Base-by-base conservation (phyloP, 1,140 invertebrate genomes). In the Oppia nitens region DNA sequence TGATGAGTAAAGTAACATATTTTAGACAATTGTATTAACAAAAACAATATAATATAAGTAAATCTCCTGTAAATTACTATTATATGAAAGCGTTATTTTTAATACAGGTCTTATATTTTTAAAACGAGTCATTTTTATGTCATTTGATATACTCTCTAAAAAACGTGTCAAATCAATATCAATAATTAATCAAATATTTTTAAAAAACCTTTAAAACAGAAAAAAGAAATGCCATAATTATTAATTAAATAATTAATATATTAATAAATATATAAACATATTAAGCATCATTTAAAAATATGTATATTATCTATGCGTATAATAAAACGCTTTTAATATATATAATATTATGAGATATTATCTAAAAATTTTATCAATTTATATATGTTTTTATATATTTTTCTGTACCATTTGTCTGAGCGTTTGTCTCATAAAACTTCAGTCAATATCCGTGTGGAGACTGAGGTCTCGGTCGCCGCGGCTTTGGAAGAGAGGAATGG, bases 1-100 rank as follows among this genome's bases (percentile, higher is more conserved):
- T 67, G 82, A 86, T 51, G 20, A 48, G 23, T 6, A 6, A 25
- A n/a, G 6, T 48, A 54, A 23, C 47, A 6, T 9, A 40, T 9
- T 6, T 40, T 40, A 40, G 32, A 40, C 6, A 40, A 40, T 40
- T 9, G 17, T 9, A n/a, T n/a, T n/a, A 9, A 9, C 32, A 40
- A 40, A 40, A 40, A 40, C 17, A 40, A 40, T 40, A 40, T 40
- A n/a, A n/a, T 40, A 40, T 9, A 9, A 40, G 32, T 9, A 40
- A 40, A 9, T 9, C 17, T 40, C 32, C 32, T 40, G 17, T 40
- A 40, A 40, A 40, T n/a, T 40, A 40, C 32, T 40, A 40, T 40
- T 9, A 40, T 17, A 40, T 9, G 32, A 40, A 40, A 40, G 32
- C 17, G 6, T 40, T 9, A 9, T 40, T 40, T 9, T 9, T 40